Percentiles rank a stretch among this genome's conserved stretches.
Conservation (phyloP, 2,113 vertebrate species). For the Oncorhynchus gorbuscha region DNA sequence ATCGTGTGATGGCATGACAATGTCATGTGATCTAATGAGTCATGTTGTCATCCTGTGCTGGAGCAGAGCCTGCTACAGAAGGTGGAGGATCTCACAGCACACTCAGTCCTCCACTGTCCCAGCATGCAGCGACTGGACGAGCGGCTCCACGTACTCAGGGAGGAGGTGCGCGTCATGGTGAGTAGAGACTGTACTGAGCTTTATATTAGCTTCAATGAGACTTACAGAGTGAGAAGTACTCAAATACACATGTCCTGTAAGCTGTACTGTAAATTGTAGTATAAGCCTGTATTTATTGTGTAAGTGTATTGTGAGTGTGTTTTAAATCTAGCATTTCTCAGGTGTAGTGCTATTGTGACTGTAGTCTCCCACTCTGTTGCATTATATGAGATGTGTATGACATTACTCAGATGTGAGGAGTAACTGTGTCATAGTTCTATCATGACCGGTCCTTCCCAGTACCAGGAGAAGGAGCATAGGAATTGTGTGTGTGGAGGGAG, state of each 20-base stretch:
- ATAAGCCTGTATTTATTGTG: not conserved
- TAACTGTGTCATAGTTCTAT: not conserved
- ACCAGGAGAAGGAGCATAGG: conserved; percentile 70
- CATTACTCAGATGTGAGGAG: not conserved
- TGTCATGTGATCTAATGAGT: conserved; percentile 21
- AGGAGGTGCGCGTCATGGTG: conserved; percentile 69
- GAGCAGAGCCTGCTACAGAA: conserved; percentile 60
- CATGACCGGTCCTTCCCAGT: conserved; percentile 51
- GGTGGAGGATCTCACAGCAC: conserved; percentile 45
- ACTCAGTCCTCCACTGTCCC: conserved; percentile 17
- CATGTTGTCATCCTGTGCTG: conserved; percentile 32
- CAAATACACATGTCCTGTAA: too few species aligned
- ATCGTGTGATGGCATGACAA: not conserved
- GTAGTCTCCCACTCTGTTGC: not conserved
- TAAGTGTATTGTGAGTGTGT: not conserved
- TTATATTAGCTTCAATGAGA: too few species aligned
- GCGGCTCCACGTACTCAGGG: conserved; percentile 66
- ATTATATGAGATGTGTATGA: not conserved
- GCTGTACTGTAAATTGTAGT: too few species aligned
- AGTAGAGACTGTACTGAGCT: conserved; percentile 9
- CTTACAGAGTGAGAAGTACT: too few species aligned
- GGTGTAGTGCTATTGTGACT: not conserved
- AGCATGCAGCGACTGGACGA: conserved; percentile 70
- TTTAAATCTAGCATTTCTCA: too few species aligned
- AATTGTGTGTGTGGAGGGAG: conserved; percentile 67